Percentiles rank a stretch among this genome's conserved stretches.
phyloP scores from a whole-genome alignment of 1,140 invertebrate genomes.

The Watersipora subatra region DNA sequence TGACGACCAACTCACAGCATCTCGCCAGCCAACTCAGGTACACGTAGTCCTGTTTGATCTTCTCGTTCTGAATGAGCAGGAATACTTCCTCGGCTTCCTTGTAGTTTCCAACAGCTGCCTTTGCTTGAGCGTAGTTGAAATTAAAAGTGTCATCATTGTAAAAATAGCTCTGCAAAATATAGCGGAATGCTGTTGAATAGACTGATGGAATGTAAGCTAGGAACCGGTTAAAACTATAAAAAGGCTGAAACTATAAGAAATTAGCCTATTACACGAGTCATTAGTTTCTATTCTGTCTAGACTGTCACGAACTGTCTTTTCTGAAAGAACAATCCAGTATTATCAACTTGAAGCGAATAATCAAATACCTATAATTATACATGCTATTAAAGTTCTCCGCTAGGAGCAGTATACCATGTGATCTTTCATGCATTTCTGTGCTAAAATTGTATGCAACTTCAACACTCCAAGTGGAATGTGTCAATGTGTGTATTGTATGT shows the following conservation, averaged over 20 bases:
- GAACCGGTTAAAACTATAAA: not conserved
- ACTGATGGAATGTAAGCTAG: conserved; percentile 2
- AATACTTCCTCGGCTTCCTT: conserved; percentile 86
- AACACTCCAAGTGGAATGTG: no score
- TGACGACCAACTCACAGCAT: conserved; percentile 61
- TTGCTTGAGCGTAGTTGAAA: conserved; percentile 91
- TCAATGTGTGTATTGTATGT: no score
- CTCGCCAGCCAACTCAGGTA: conserved; percentile 76
- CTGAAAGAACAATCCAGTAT: no score
- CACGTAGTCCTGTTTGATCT: conserved; percentile 65
- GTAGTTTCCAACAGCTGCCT: conserved; percentile 77
- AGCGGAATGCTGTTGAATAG: conserved; percentile 7
- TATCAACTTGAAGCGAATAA: no score
- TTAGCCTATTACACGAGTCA: not conserved
- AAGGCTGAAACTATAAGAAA: not conserved
- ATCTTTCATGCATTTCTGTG: no score
- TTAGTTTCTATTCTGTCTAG: no score
- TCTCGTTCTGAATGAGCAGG: conserved; percentile 67
- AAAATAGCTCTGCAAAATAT: conserved; percentile 56
- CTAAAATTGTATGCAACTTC: no score
- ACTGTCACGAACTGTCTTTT: no score
- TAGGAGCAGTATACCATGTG: no score
- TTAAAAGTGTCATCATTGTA: conserved; percentile 92
- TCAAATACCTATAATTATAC: no score
- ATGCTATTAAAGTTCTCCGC: no score